Conservation (phyloP, 2,888 invertebrate genomes). For the Athalia rosae region DNA sequence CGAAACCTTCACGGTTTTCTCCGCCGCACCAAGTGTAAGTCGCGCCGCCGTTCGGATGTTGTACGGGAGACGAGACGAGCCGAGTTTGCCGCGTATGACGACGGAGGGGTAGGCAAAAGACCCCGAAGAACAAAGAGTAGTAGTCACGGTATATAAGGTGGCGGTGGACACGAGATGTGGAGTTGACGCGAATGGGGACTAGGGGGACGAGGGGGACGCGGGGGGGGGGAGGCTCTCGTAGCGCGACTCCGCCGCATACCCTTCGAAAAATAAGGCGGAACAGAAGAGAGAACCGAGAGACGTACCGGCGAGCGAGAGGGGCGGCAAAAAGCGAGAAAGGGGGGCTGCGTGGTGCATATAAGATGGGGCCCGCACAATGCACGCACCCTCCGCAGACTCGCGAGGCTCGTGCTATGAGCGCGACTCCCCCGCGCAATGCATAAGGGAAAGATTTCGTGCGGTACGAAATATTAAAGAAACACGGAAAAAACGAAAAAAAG, state of each 20-base stretch:
- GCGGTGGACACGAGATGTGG: background rate
- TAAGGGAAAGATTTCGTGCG: slow-evolving; percentile 67
- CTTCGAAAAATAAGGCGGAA: no score
- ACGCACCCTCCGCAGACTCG: slow-evolving; percentile 70
- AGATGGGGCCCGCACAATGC: slow-evolving; percentile 72
- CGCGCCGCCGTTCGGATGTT: background rate
- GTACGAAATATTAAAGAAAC: background rate
- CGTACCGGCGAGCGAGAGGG: no score
- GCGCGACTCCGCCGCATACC: background rate
- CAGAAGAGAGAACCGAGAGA: no score
- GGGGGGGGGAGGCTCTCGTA: background rate
- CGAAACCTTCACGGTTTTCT: no score
- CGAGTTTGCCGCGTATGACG: background rate
- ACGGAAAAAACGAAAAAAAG: no score
- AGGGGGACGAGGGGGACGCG: slow-evolving; percentile 10
- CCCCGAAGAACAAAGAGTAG: slow-evolving; percentile 29
- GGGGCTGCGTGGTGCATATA: slow-evolving; percentile 68
- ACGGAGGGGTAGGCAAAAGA: background rate
- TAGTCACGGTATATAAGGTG: slow-evolving; percentile 15
- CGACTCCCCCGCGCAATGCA: slow-evolving; percentile 55
- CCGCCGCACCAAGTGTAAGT: background rate
- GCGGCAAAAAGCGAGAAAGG: no score
- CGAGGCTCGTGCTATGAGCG: slow-evolving; percentile 69
- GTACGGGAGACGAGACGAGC: background rate
- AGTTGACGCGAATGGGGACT: background rate